Base-by-base conservation (phyloP, 2,888 invertebrate genomes). In the Pseudococcus jackbeardsleyi region DNA sequence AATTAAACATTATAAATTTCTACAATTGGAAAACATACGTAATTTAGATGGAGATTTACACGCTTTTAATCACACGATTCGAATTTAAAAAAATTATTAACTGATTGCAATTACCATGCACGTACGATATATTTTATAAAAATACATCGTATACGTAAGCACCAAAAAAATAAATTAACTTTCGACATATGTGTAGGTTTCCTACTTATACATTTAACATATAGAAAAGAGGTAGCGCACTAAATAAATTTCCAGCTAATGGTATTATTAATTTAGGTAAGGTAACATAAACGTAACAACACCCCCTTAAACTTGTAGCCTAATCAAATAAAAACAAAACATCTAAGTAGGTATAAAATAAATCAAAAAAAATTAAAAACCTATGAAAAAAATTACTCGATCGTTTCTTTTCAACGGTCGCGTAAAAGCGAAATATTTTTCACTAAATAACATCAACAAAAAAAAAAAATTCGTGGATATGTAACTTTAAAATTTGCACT, bases 361-460 rank as follows among this genome's bases (percentile, higher is more conserved):
- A 82, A 82, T 82, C 79, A 82, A 82, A 82, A 82, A 82, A 82
- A 82, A 82, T 82, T 82, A 82, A 82, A 82, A 82, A 82, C 79
- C 79, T 82, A 82, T 82, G 79, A 82, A 82, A 82, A 77, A 82
- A 42, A 17, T 72, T 42, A 77, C 77, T 17, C 42, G 39, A 82
- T 46, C 33, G 33, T 19, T 17, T 33, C 6, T 33, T 4, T 6
- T 12, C 46, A 46, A 42, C 15, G n/a, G 19, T 82, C 79, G 79
- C 11, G 42, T 82, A 42, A 82, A 82, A 82, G 79, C 79, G 15
- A 46, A 42, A 82, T 46, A 46, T 19, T 17, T 19, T 82, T 82
- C 33, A 82, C 79, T 82, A 82, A 46, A 42, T 82, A 82, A 82
- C 72, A 82, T 46, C 22, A 82, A 82, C 79, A 82, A 82, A 82